Evolutionary conservation across 1,140 invertebrate species (phyloP), one percentile per base, ranked within the genome.

Genomic region (Drosophila setifemur): DNA sequence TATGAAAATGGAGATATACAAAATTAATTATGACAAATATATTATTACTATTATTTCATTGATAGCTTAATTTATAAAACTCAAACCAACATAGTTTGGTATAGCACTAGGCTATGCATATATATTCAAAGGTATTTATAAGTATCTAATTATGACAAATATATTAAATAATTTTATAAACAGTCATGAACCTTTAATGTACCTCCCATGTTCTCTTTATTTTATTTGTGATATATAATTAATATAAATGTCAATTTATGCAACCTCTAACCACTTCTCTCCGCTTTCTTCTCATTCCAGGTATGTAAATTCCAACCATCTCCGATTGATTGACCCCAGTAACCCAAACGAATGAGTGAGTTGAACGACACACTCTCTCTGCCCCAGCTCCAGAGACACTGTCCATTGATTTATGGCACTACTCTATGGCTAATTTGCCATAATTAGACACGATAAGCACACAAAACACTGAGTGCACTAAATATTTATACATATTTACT

Each of bases 371-470:
- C 39, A 6, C 12, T 2, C 61, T 37, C 39, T 9, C 12, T 2
- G 6, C 18, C 77, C 68, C n/a, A n/a, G n/a, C n/a, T n/a, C 67
- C 14, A 29, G 60, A 31, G 50, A 66, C 37, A 5, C 12, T 16
- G 28, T n/a, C n/a, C 66, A 43, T 70, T 31, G 45, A 71, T 71
- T 71, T 50, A 71, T 60, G 37, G 29, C 54, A 29, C 40, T 44
- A 16, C 40, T 29, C 44, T 21, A n/a, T n/a, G 42, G 60, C 71
- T 79, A 74, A 85, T 85, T 86, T 85, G 60, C 66, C 73, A 72
- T 73, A 86, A 85, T 86, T 79, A 85, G 70, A 35, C 54, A 37
- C 49, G 11, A 60, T 85, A 48, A 70, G 58, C 67, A 33, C 37
- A 70, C 23, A 53, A 64, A n/a, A 19, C 28, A 16, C 29, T 11